Conservation (phyloP, 2,113 vertebrate species). For the Cheirogaleus medius region DNA sequence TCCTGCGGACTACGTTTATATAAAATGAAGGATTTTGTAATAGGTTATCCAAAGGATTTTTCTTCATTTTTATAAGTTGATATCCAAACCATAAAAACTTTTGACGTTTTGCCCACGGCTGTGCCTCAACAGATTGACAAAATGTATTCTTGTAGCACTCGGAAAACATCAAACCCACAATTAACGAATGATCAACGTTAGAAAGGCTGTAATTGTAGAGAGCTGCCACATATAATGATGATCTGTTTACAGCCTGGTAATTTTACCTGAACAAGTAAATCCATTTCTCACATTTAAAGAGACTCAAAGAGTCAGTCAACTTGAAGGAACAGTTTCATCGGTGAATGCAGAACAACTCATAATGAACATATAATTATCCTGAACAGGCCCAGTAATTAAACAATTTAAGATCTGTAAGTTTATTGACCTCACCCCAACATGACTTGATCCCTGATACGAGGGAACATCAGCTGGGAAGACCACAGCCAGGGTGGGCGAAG, state of each 20-base stretch:
- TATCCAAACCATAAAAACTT: background rate
- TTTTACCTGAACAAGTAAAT: background rate
- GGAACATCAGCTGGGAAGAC: fast-evolving
- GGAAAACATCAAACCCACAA: background rate
- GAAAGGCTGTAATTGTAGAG: background rate
- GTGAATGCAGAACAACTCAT: background rate
- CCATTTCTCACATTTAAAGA: background rate
- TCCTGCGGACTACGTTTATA: background rate
- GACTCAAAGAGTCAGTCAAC: background rate
- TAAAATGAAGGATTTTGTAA: background rate
- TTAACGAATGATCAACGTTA: background rate
- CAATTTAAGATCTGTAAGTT: background rate
- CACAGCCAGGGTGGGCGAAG: background rate
- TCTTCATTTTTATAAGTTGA: background rate
- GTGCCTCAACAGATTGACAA: background rate
- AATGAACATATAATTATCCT: background rate
- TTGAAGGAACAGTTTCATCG: background rate
- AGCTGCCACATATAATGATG: fast-evolving
- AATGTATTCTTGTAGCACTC: background rate
- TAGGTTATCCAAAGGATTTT: background rate
- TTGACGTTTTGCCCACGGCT: background rate
- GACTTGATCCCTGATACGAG: fast-evolving
- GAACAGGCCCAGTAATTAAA: background rate
- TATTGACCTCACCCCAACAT: background rate
- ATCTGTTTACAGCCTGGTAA: background rate